Conservation (phyloP, 1,140 invertebrate species). For the Calephelis nemesis region DNA sequence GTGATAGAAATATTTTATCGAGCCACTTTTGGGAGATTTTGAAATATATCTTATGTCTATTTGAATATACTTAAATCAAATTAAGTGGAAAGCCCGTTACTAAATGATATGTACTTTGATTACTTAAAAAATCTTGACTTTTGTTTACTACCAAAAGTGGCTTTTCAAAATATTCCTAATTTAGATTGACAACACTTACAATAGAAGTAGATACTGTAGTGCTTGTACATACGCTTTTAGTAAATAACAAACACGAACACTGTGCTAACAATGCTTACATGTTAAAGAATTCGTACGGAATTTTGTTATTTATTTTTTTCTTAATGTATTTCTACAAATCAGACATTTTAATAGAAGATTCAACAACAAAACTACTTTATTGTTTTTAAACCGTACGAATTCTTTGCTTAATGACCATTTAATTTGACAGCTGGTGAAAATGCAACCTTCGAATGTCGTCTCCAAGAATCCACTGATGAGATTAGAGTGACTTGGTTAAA, state of each 20-base stretch:
- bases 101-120: too few species aligned
- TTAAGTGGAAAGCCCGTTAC: too few species aligned
- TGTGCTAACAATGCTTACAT: conserved; percentile 60
- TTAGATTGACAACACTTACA: conserved; percentile 38
- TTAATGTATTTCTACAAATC: too few species aligned
- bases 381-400: conserved; percentile 45
- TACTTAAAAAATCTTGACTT: too few species aligned
- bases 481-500: conserved; percentile 92
- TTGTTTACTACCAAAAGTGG: not conserved
- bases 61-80: not conserved
- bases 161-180: not conserved
- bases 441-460: conserved; percentile 90
- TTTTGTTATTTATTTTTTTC: conserved; percentile 9
- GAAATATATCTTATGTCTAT: not conserved
- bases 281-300: conserved; percentile 51
- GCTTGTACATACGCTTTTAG: conserved; percentile 76
- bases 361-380: too few species aligned
- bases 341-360: too few species aligned
- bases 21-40: not conserved
- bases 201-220: conserved; percentile 59
- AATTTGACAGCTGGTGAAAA: conserved; percentile 88
- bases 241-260: conserved; percentile 68
- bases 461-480: conserved; percentile 73
- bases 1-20: not conserved
- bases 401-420: conserved; percentile 51